Evolutionary conservation across 2,888 invertebrate species (phyloP), one percentile per base, ranked within the genome.

Genomic region (Tenthredo livida): DNA sequence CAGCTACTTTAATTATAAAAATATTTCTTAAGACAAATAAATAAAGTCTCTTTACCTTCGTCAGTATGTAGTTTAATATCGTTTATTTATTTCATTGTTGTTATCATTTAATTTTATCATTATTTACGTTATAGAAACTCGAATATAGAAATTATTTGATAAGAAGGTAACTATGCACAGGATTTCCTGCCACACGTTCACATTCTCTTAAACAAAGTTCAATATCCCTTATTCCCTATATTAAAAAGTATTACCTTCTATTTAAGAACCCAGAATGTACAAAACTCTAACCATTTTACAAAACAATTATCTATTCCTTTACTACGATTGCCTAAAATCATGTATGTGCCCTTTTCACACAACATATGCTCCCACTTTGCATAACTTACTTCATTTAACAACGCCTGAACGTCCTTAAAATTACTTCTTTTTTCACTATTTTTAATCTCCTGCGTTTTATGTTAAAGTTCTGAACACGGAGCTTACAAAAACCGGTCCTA

Each of bases 391-490:
- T 58, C n/a, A n/a, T 58, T 58, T 58, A 21, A 21, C 58, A n/a
- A 21, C 4, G 6, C n/a, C 9, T 29, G 9, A 21, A 58, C 58
- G 1, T 6, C n/a, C 21, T 58, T 21, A 9, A 58, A 58, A 15
- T 17, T 0, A 47, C 15, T 58, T 9, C 1, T 58, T 21, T 58
- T 29, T 29, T 29, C n/a, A 7, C 54, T n/a, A n/a, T 61, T 25
- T 25, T 9, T 10, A 15, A n/a, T 33, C 10, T 77, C 17, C 0
- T 43, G 12, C 54, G 21, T 17, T 17, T 29, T 43, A 6, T 78
- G 43, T 89, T 84, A 89, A 90, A 89, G 86, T 90, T 89, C 87
- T 86, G 85, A 86, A 84, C 88, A 88, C 86, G 84, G 84, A 88
- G 54, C 86, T 85, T 77, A 86, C 86, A 86, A 87, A 43, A 84